These are phyloP conservation scores for Gryllus longicercus DNA, from an alignment of 2,888 invertebrate species.

Conservation along the genomic window DNA sequence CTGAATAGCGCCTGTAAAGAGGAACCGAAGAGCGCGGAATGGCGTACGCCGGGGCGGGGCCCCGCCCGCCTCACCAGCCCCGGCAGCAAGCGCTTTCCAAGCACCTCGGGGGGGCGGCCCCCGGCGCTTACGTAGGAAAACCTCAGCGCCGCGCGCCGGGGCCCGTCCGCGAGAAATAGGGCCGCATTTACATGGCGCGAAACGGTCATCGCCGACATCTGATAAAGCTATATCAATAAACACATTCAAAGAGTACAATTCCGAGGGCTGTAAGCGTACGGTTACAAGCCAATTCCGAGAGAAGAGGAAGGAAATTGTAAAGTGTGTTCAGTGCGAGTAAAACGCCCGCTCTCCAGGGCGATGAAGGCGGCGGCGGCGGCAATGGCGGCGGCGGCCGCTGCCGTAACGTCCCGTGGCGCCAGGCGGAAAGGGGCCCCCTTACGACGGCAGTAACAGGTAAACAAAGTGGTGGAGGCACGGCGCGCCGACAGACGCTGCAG, in stretches of 20 bases:
- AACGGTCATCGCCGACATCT: neutral
- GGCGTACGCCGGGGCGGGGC: neutral
- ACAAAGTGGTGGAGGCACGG: neutral
- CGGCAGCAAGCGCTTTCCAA: too few species aligned
- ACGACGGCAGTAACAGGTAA: constrained; percentile 6
- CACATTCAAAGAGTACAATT: constrained; percentile 17
- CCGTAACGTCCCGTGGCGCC: neutral
- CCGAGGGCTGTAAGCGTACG: neutral
- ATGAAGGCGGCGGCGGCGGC: neutral
- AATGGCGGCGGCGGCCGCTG: neutral
- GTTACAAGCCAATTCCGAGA: constrained; percentile 6
- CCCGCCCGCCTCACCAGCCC: too few species aligned
- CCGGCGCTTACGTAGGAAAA: too few species aligned
- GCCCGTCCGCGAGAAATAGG: neutral
- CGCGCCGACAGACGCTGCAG: too few species aligned
- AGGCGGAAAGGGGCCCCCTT: neutral
- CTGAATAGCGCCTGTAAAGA: neutral
- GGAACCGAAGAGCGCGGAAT: neutral
- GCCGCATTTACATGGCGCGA: neutral
- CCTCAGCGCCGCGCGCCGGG: too few species aligned
- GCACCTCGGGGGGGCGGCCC: too few species aligned
- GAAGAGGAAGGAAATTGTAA: neutral
- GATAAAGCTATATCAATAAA: neutral
- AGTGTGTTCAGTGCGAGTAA: neutral
- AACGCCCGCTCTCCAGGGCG: too few species aligned